These are phyloP conservation scores for Amblyraja radiata DNA, from an alignment of 2,797 vertebrate genomes.

Conservation along the genomic window DNA sequence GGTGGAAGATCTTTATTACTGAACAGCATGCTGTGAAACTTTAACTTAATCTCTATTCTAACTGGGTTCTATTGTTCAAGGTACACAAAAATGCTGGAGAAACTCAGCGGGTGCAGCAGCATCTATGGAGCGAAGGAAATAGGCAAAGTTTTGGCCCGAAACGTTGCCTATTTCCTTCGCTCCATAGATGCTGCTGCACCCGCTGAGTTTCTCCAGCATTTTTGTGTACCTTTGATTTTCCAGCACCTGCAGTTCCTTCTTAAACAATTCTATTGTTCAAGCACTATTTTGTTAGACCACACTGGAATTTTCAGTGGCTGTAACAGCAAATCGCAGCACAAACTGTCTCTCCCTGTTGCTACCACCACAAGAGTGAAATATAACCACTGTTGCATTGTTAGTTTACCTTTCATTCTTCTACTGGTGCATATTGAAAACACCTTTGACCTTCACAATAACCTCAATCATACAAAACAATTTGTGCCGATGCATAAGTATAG, in stretches of 20 bases:
- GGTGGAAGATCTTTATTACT: not conserved
- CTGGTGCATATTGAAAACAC: not conserved
- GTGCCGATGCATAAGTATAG: not conserved
- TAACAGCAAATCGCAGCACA: not conserved
- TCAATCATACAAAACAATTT: not conserved
- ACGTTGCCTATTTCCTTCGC: too few species aligned
- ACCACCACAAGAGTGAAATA: not conserved
- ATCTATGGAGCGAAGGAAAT: too few species aligned
- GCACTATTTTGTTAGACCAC: not conserved
- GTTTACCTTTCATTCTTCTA: not conserved
- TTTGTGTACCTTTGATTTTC: too few species aligned
- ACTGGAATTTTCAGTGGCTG: not conserved
- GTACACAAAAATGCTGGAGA: too few species aligned
- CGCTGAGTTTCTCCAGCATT: too few species aligned
- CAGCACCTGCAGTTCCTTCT: too few species aligned
- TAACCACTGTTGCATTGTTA: not conserved
- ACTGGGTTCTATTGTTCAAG: not conserved
- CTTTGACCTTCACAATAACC: not conserved
- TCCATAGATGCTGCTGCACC: too few species aligned
- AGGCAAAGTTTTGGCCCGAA: too few species aligned
- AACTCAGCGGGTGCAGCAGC: too few species aligned
- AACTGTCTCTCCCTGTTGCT: not conserved
- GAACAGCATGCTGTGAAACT: not conserved
- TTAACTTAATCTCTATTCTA: not conserved
- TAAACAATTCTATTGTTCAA: not conserved